phyloP scores from a whole-genome alignment of 53 echinoderm and acorn worm species.

The Pentamera pediparva region DNA sequence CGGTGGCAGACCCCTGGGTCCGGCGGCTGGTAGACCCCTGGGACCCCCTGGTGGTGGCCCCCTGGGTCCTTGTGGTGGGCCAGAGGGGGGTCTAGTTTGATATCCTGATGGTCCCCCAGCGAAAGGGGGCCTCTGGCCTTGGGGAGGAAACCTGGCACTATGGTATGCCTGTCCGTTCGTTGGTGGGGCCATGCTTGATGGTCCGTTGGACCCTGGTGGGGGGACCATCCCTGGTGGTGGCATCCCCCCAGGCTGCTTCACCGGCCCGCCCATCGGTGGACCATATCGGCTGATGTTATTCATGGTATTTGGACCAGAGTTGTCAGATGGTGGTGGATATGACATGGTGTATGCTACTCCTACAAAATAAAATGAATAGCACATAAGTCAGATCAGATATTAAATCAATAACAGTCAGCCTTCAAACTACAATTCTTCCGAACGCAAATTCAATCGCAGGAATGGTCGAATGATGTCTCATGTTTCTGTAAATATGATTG shows the following conservation, averaged over 20 bases:
- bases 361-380: background rate
- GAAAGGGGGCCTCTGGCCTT: constrained; percentile 1
- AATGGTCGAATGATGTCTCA: no score
- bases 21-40: background rate
- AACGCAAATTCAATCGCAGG: no score
- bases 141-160: background rate
- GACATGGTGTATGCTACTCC: constrained; percentile 1
- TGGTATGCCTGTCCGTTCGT: background rate
- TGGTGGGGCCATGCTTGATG: constrained; percentile 2
- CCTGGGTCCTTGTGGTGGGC: background rate
- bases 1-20: background rate
- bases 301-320: background rate
- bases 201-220: constrained; percentile 8
- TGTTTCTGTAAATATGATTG: no score
- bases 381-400: background rate
- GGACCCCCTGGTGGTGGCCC: background rate
- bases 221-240: constrained; percentile 8
- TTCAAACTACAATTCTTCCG: no score
- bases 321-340: constrained; percentile 23
- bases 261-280: background rate
- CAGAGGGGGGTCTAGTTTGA: background rate
- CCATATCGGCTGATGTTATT: background rate
- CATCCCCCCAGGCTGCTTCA: background rate
- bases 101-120: background rate
- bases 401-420: no score